Percentiles rank a stretch among this genome's conserved stretches.
phyloP scores from a whole-genome alignment of 2,113 vertebrate genomes.

The Dolichallabes microphthalmus region DNA sequence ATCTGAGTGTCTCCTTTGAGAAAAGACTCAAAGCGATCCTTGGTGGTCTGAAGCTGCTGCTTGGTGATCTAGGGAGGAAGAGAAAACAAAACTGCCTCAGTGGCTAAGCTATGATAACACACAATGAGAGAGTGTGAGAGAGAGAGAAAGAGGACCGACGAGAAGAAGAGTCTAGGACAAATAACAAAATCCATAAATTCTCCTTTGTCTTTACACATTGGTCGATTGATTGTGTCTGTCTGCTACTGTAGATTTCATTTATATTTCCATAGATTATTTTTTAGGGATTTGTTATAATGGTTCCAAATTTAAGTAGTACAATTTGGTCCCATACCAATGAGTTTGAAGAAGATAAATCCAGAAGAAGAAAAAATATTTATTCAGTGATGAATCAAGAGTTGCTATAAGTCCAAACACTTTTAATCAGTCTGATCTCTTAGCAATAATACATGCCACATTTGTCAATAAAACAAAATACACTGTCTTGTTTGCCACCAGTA shows the following conservation, averaged over 20 bases:
- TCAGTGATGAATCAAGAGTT: slow-evolving; percentile 19
- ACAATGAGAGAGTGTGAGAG: not conserved
- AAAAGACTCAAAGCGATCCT: slow-evolving; percentile 98
- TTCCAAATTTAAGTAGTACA: not conserved
- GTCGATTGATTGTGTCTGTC: not conserved
- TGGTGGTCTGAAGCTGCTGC: slow-evolving; percentile 95
- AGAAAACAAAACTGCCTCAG: slow-evolving; percentile 26
- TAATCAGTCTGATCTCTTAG: slow-evolving; percentile 17
- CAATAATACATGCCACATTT: not conserved
- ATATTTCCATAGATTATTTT: not conserved
- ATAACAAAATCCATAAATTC: slow-evolving; percentile 31
- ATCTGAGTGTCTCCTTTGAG: slow-evolving; percentile 99
- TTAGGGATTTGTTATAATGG: slow-evolving; percentile 9
- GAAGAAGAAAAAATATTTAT: not conserved
- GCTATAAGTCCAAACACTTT: not conserved
- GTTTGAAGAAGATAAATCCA: not conserved
- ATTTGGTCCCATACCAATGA: not conserved
- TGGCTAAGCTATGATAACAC: slow-evolving; percentile 17
- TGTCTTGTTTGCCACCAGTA: not conserved
- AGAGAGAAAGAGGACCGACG: not conserved
- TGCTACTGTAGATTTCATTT: slow-evolving; percentile 3
- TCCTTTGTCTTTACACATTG: slow-evolving; percentile 1
- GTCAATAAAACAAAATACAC: slow-evolving; percentile 20
- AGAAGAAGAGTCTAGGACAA: slow-evolving; percentile 1
- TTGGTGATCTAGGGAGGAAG: slow-evolving; percentile 86